phyloP scores from a whole-genome alignment of 1,140 invertebrate species.

The Drosophila novamexicana region DNA sequence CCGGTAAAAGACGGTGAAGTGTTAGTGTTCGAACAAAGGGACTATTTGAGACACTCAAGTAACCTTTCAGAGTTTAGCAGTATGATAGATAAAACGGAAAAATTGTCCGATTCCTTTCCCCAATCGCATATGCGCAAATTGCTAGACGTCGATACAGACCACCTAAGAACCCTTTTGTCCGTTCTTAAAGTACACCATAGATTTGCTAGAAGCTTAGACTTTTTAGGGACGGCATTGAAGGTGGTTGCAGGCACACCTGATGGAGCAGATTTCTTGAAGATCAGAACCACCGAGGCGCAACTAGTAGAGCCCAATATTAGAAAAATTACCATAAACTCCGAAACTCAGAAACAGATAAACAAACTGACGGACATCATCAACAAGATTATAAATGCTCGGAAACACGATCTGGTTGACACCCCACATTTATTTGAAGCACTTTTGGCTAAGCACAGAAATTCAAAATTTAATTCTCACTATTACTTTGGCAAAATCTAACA shows the following conservation, averaged over 20 bases:
- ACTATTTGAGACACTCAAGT: background rate
- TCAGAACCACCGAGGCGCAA: background rate
- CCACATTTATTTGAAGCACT: background rate
- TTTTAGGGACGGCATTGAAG: background rate
- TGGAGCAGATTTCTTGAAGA: background rate
- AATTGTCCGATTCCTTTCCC: too few relatives aligned
- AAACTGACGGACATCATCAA: too few relatives aligned
- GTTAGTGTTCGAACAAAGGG: constrained; percentile 2
- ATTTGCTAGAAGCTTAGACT: too few relatives aligned
- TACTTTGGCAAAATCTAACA: too few relatives aligned
- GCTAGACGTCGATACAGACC: too few relatives aligned
- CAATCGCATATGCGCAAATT: too few relatives aligned
- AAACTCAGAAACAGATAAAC: background rate
- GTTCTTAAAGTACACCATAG: background rate
- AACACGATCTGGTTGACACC: too few relatives aligned
- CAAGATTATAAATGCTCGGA: too few relatives aligned
- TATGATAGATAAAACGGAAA: too few relatives aligned
- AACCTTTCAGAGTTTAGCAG: background rate
- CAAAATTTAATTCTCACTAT: background rate
- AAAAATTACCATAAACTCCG: too few relatives aligned
- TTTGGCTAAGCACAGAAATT: background rate
- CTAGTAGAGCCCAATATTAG: background rate
- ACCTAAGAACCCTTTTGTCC: background rate
- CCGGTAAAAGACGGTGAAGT: background rate
- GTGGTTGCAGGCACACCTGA: constrained; percentile 1